Evolutionary conservation across 2,888 invertebrate genomes (phyloP).

Genomic region (Odontothrips loti): DNA sequence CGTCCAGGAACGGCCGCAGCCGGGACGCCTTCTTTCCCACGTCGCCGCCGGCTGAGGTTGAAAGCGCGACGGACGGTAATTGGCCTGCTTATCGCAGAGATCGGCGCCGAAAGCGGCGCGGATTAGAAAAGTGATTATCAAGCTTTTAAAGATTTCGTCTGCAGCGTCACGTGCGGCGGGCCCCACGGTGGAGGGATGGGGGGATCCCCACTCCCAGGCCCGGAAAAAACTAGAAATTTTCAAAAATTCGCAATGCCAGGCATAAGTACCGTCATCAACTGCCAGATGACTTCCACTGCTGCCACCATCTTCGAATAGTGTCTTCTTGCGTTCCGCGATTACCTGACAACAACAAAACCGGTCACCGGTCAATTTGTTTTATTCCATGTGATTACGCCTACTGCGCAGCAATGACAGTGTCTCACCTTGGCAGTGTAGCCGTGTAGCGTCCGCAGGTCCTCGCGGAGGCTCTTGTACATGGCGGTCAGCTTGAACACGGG

Average conservation of each 20-base stretch:
- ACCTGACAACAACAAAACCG: background rate
- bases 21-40: background rate
- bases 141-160: background rate
- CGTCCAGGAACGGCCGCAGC: slow-evolving; percentile 4
- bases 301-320: background rate
- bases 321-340: background rate
- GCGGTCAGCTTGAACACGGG: background rate
- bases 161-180: no score
- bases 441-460: background rate
- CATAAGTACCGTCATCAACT: background rate
- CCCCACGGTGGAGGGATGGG: background rate
- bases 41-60: background rate
- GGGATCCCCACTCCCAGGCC: background rate
- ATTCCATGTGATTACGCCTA: background rate
- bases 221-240: background rate
- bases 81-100: background rate
- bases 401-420: background rate
- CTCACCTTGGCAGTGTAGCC: background rate
- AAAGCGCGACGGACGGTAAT: background rate
- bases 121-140: background rate
- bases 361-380: background rate
- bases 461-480: background rate
- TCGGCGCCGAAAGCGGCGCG: background rate
- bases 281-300: background rate
- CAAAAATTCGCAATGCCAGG: background rate